Evolutionary conservation across 2,113 vertebrate species (phyloP).

Genomic region (Cranoglanis bouderius): DNA sequence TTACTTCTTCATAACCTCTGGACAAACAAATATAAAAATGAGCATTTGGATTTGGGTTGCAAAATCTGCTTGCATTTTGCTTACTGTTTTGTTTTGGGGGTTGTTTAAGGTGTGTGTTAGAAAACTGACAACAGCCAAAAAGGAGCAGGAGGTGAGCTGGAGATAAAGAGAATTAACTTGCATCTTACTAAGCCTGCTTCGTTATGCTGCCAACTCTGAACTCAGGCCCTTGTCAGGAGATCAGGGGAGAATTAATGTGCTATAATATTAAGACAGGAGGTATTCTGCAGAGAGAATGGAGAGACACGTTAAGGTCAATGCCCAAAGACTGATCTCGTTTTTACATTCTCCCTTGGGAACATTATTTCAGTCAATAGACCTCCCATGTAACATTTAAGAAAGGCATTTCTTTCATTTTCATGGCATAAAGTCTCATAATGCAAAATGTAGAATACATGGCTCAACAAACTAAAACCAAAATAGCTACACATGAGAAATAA

Average conservation of each 20-base stretch:
- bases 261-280: conserved; percentile 5
- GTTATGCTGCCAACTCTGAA: neutral
- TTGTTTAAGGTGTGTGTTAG: neutral
- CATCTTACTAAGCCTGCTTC: conserved; percentile 4
- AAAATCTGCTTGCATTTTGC: neutral
- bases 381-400: conserved; percentile 1
- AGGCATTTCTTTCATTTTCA: neutral
- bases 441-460: neutral
- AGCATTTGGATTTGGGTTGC: neutral
- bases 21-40: conserved; percentile 16
- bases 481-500: neutral
- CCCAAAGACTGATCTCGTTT: conserved; percentile 5
- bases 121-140: conserved; percentile 36
- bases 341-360: neutral
- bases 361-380: conserved; percentile 35
- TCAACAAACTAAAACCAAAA: neutral
- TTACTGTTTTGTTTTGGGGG: conserved; percentile 23
- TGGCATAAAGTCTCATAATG: neutral
- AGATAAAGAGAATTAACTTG: conserved; percentile 43
- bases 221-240: conserved; percentile 21
- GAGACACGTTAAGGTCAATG: conserved; percentile 6
- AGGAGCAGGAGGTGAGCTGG: conserved; percentile 10
- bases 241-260: neutral
- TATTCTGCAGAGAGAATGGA: neutral
- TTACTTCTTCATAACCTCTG: neutral